phyloP scores from a whole-genome alignment of 30 jellyfish, hydroid and myxozoan species.

The Cassiopea andromeda region DNA sequence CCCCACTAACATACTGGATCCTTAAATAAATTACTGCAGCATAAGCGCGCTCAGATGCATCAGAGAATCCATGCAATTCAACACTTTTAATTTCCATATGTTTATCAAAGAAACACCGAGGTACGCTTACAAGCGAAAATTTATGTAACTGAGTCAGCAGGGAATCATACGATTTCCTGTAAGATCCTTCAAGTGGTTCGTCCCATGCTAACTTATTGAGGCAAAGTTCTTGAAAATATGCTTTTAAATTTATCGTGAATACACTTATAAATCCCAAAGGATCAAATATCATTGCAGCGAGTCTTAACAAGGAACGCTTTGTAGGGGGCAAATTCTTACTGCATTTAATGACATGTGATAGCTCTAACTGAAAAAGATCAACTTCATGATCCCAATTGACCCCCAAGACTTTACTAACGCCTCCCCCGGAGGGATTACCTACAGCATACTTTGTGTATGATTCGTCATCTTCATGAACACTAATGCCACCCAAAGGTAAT shows the following conservation, averaged over 20 bases:
- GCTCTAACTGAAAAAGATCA: slow-evolving; percentile 43
- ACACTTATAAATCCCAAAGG: slow-evolving; percentile 74
- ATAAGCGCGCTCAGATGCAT: slow-evolving; percentile 68
- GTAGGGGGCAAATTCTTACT: slow-evolving; percentile 58
- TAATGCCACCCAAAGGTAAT: background rate
- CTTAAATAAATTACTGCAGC: slow-evolving; percentile 78
- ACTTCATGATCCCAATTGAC: slow-evolving; percentile 57
- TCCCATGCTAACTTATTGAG: slow-evolving; percentile 75
- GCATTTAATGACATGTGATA: slow-evolving; percentile 17
- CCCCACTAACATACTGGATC: slow-evolving; percentile 51
- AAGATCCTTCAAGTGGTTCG: slow-evolving; percentile 38
- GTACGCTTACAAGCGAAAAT: slow-evolving; percentile 4
- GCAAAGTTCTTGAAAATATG: slow-evolving; percentile 71
- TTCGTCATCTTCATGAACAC: background rate
- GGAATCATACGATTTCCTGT: slow-evolving; percentile 22
- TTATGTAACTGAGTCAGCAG: slow-evolving; percentile 25
- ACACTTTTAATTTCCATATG: slow-evolving; percentile 14
- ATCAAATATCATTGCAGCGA: slow-evolving; percentile 80
- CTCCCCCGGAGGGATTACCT: slow-evolving; percentile 8
- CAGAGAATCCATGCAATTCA: slow-evolving; percentile 83
- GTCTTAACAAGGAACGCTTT: slow-evolving; percentile 20
- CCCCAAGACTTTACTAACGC: slow-evolving; percentile 25
- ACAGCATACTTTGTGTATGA: background rate
- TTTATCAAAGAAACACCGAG: slow-evolving; percentile 39
- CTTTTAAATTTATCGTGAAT: slow-evolving; percentile 54